Conservation (phyloP, 2,888 invertebrate species). For the Psylliodes chrysocephalus region DNA sequence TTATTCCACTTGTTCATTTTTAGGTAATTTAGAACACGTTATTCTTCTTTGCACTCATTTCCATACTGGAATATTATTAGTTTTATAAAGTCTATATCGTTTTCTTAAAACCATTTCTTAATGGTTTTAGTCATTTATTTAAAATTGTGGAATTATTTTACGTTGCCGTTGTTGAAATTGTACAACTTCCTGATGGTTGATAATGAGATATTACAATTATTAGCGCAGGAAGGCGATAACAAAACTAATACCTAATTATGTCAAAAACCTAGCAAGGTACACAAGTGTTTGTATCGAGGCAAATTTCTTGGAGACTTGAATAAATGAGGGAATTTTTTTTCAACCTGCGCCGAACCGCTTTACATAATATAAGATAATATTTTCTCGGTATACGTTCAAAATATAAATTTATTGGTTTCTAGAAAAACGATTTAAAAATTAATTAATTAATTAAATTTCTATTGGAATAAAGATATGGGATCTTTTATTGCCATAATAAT, state of each 20-base stretch:
- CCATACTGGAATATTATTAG: background rate
- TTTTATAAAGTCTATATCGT: background rate
- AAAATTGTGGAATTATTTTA: background rate
- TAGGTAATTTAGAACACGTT: background rate
- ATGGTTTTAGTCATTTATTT: constrained; percentile 10
- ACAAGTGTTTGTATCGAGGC: background rate
- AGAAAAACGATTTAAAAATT: too few species aligned
- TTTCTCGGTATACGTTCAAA: too few species aligned
- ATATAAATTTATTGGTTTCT: too few species aligned
- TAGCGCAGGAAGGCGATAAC: background rate
- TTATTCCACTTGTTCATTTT: background rate
- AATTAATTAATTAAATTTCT: too few species aligned
- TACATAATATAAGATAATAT: too few species aligned
- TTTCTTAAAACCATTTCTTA: background rate
- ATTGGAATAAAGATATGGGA: too few species aligned
- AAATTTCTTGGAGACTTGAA: background rate
- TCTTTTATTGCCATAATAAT: too few species aligned
- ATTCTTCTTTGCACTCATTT: background rate
- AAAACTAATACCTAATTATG: background rate
- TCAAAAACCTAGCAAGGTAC: background rate
- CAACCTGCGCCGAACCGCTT: too few species aligned
- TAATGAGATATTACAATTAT: background rate
- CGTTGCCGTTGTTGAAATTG: too few species aligned
- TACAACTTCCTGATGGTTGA: background rate
- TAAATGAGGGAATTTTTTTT: background rate